Evolutionary conservation across 2,888 invertebrate genomes (phyloP), one percentile per base, ranked within the genome.

Genomic region (Andrena flavipes): DNA sequence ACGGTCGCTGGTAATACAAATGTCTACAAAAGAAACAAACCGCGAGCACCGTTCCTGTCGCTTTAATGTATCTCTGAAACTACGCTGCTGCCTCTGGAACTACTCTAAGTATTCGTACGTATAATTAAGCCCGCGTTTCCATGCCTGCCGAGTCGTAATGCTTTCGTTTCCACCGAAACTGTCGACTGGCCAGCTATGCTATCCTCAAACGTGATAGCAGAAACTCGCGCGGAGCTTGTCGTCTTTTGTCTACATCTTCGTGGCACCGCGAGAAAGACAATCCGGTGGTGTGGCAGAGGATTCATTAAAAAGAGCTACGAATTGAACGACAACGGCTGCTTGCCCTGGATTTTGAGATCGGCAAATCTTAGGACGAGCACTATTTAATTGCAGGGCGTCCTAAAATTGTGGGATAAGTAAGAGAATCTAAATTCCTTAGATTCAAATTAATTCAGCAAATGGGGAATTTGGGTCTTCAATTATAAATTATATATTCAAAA

Each of bases 121-220:
- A 68, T 51, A 75, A 75, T 75, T 68, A 75, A 75, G 49, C 74
- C 33, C 7, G 74, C n/a, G 33, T 49, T 75, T 30, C 74, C 16
- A 51, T 33, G 49, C 7, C 33, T 13, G 33, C n/a, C 60, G 23
- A 33, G 6, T 7, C 2, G 33, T 20, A 60, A 69, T 69, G 59
- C 48, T 60, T 60, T 68, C 30, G 33, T 20, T 42, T 56, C 29
- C 20, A 3, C 8, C 56, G 67, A 56, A 30, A 73, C 56, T 23
- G 42, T 42, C 56, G 60, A 13, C 29, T 59, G 73, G 42, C 56
- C 68, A 29, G 65, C 56, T 20, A 8, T 20, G 26, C 23, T 33
- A n/a, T 33, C 49, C 62, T 23, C 62, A 8, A 49, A 49, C 62
- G 23, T 23, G 54, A 29, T 54, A 72, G 42, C 63, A 72, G 63